phyloP scores from a whole-genome alignment of 2,113 vertebrate species.

The Camelus bactrianus region DNA sequence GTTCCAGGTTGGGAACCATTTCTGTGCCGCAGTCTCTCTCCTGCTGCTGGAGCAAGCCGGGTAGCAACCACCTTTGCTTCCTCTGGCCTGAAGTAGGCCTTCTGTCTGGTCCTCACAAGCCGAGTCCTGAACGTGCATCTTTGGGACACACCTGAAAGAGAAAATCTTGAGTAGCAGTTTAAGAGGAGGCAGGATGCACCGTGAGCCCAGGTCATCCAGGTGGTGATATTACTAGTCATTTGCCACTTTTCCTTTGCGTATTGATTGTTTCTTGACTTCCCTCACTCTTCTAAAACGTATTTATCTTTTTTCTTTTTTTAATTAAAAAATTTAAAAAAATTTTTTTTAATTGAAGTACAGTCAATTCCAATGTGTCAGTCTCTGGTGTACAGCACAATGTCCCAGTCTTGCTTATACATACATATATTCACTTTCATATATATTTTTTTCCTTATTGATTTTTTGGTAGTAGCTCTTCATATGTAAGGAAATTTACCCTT shows the following conservation, averaged over 20 bases:
- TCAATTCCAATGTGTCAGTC: too few relatives aligned
- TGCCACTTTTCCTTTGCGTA: background rate
- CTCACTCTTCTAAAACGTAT: background rate
- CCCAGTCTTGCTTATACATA: too few relatives aligned
- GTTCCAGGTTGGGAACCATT: background rate
- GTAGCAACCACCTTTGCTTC: background rate
- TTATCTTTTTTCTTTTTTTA: background rate
- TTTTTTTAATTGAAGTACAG: too few relatives aligned
- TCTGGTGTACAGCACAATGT: too few relatives aligned
- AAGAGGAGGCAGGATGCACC: background rate
- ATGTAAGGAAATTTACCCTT: background rate
- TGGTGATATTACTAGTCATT: background rate
- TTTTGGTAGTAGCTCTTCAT: background rate
- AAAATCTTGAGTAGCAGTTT: background rate
- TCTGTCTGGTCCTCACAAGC: background rate
- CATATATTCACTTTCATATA: too few relatives aligned
- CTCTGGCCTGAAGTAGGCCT: background rate
- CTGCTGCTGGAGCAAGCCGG: background rate
- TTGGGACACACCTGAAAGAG: background rate
- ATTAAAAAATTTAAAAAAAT: too few relatives aligned
- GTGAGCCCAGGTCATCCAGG: background rate
- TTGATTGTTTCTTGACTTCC: background rate
- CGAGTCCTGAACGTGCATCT: background rate
- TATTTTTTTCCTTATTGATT: background rate
- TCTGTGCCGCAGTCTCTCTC: background rate